phyloP scores from a whole-genome alignment of 2,797 vertebrate species.

The Columba guinea region DNA sequence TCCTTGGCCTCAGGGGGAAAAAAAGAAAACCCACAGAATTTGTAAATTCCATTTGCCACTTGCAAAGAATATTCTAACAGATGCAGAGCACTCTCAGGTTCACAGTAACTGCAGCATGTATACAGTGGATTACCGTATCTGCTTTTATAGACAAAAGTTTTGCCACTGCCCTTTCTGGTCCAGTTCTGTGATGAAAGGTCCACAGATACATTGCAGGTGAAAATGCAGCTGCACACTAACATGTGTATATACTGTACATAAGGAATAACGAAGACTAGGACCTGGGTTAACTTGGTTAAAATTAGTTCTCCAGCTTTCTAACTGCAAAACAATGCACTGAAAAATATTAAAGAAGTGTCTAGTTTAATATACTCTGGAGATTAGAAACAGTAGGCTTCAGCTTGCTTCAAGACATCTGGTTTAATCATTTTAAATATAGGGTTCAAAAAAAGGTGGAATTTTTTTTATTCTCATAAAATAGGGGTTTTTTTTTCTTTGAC shows the following conservation, averaged over 20 bases:
- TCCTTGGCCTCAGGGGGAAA: accelerated
- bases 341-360: background rate
- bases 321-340: background rate
- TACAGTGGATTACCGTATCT: background rate
- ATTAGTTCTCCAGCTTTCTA: background rate
- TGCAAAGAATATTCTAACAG: background rate
- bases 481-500: background rate
- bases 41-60: background rate
- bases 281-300: background rate
- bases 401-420: background rate
- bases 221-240: background rate
- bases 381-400: background rate
- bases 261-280: background rate
- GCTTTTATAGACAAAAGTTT: background rate
- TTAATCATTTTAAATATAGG: background rate
- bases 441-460: background rate
- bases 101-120: background rate
- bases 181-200: background rate
- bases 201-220: background rate
- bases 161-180: background rate
- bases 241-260: accelerated
- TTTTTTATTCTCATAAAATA: background rate
- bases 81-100: background rate
- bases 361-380: background rate
- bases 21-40: background rate